phyloP scores from a whole-genome alignment of 2,888 invertebrate genomes.

The Drosophila picticornis region DNA sequence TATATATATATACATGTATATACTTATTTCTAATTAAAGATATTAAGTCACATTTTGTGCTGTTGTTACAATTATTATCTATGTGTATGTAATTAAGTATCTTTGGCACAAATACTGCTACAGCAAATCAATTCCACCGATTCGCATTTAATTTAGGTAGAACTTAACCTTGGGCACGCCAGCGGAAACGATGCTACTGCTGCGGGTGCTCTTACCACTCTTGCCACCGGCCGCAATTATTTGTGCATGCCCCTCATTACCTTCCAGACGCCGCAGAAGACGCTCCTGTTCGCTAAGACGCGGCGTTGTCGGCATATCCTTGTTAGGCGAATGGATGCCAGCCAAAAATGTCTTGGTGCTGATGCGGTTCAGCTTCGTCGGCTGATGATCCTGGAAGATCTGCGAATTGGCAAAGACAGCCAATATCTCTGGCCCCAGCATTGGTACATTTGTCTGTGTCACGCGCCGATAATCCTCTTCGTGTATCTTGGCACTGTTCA shows the following conservation, averaged over 20 bases:
- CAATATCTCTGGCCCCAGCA: constrained; percentile 85
- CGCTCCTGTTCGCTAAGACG: constrained; percentile 84
- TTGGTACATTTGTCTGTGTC: constrained; percentile 85
- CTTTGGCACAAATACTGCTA: constrained; percentile 80
- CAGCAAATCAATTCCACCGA: constrained; percentile 8
- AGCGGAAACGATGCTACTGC: constrained; percentile 70
- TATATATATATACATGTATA: not conserved
- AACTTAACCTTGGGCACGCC: constrained; percentile 83
- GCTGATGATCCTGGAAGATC: constrained; percentile 85
- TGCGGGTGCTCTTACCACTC: constrained; percentile 76
- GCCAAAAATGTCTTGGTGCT: constrained; percentile 82
- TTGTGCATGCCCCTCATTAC: constrained; percentile 78
- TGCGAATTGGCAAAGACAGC: constrained; percentile 85
- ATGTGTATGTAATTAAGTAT: constrained; percentile 52
- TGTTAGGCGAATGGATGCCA: constrained; percentile 82
- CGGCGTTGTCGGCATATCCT: constrained; percentile 81
- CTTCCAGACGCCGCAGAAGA: constrained; percentile 84
- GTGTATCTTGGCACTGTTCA: constrained; percentile 83
- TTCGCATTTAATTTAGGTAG: constrained; percentile 69
- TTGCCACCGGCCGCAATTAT: constrained; percentile 52
- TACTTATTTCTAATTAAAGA: constrained; percentile 60
- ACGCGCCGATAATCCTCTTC: constrained; percentile 85
- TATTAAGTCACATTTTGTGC: constrained; percentile 70
- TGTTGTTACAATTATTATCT: constrained; percentile 31
- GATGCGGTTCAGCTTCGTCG: constrained; percentile 83